Conservation (phyloP, 2,113 vertebrate species). For the Mastomys coucha region DNA sequence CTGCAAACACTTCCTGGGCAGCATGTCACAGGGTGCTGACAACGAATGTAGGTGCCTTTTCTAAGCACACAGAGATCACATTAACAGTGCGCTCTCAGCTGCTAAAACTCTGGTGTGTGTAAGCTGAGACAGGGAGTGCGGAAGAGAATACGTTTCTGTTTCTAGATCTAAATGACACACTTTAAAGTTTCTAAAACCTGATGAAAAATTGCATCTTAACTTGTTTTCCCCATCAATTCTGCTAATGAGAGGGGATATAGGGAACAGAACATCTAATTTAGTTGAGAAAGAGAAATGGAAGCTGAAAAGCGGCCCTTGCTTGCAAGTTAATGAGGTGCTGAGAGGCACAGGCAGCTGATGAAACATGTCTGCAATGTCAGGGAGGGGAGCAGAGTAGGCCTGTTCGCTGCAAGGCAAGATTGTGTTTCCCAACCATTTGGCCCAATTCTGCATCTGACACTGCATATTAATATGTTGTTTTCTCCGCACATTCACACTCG, state of each 20-base stretch:
- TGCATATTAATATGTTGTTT: not conserved
- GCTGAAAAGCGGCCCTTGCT: not conserved
- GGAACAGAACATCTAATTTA: conserved; percentile 36
- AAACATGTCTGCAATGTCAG: not conserved
- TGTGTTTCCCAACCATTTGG: not conserved
- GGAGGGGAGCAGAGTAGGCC: rapidly evolving
- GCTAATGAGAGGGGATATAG: not conserved
- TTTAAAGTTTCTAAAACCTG: not conserved
- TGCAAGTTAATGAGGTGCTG: conserved; percentile 37
- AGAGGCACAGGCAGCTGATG: conserved; percentile 15
- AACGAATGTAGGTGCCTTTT: not conserved
- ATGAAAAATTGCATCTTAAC: not conserved
- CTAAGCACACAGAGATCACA: not conserved
- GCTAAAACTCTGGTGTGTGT: not conserved
- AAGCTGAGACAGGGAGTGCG: not conserved
- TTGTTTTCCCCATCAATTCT: not conserved
- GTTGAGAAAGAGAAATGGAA: conserved; percentile 54
- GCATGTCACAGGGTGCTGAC: rapidly evolving
- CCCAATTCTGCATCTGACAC: not conserved
- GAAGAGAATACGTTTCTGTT: not conserved
- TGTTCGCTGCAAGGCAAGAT: not conserved
- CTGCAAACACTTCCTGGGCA: not conserved
- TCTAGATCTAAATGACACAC: conserved; percentile 1
- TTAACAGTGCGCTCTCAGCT: not conserved
- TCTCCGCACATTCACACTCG: not conserved